Percentiles rank a stretch among this genome's conserved stretches.
Evolutionary conservation across 64 coral and sea anemone genomes (phyloP).

Genomic region (Stylophora pistillata): DNA sequence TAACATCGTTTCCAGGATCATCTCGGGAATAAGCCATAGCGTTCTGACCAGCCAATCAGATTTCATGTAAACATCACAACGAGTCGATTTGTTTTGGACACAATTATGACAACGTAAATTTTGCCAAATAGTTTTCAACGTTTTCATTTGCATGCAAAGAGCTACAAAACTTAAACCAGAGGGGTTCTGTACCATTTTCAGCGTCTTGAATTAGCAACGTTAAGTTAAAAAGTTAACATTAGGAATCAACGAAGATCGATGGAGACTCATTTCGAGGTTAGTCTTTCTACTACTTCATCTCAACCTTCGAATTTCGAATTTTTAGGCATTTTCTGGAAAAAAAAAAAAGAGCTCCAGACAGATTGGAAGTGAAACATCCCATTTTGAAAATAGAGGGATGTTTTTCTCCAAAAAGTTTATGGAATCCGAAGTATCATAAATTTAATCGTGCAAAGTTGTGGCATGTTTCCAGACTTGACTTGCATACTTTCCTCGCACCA

Average conservation of each 20-base stretch:
- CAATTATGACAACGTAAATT: not conserved
- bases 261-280: too few relatives aligned
- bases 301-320: too few relatives aligned
- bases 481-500: too few relatives aligned
- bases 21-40: not conserved
- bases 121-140: not conserved
- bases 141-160: not conserved
- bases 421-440: not conserved
- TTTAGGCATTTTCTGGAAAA: too few relatives aligned
- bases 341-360: not conserved
- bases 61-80: not conserved
- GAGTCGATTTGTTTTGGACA: not conserved
- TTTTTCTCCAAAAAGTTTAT: not conserved
- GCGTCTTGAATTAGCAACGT: too few relatives aligned
- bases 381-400: not conserved
- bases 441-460: too few relatives aligned
- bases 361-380: not conserved
- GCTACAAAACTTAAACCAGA: not conserved
- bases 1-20: not conserved
- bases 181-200: not conserved
- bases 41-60: constrained; percentile 20
- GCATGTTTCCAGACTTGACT: too few relatives aligned
- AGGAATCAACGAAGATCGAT: not conserved
- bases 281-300: too few relatives aligned
- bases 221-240: too few relatives aligned